Percentiles rank a stretch among this genome's conserved stretches.
Conservation (phyloP, 2,113 vertebrate genomes). For the Suricata suricatta region DNA sequence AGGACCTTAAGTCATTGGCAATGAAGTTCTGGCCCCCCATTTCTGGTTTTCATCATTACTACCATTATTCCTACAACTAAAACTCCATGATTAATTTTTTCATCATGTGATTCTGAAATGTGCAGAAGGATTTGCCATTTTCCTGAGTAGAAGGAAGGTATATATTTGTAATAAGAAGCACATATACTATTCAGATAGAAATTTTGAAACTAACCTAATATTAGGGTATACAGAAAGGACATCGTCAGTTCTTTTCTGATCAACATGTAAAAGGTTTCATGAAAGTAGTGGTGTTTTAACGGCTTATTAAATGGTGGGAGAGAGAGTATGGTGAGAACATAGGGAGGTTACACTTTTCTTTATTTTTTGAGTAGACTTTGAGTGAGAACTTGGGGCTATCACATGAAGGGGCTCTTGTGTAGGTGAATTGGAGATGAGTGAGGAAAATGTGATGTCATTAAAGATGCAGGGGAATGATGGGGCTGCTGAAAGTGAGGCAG, state of each 20-base stretch:
- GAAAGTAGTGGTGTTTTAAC: background rate
- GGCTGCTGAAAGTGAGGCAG: accelerated
- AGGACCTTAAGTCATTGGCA: no score
- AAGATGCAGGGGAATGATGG: background rate
- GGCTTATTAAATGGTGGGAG: background rate
- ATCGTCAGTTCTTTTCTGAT: background rate
- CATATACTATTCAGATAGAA: background rate
- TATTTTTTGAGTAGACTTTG: background rate
- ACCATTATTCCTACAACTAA: no score
- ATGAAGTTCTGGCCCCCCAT: background rate
- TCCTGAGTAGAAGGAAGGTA: background rate
- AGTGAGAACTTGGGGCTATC: background rate
- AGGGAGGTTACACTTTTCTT: background rate
- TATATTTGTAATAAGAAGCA: background rate
- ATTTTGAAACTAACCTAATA: background rate
- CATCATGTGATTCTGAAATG: background rate
- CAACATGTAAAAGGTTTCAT: background rate
- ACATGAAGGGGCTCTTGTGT: background rate
- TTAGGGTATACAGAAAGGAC: no score
- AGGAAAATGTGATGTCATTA: no score
- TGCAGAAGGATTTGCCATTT: background rate
- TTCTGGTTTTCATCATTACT: background rate
- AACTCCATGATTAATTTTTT: background rate
- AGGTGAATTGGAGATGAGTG: background rate
- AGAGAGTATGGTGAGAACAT: background rate